Conservation (phyloP, 2,888 invertebrate species). For the Brachyopa scutellaris region DNA sequence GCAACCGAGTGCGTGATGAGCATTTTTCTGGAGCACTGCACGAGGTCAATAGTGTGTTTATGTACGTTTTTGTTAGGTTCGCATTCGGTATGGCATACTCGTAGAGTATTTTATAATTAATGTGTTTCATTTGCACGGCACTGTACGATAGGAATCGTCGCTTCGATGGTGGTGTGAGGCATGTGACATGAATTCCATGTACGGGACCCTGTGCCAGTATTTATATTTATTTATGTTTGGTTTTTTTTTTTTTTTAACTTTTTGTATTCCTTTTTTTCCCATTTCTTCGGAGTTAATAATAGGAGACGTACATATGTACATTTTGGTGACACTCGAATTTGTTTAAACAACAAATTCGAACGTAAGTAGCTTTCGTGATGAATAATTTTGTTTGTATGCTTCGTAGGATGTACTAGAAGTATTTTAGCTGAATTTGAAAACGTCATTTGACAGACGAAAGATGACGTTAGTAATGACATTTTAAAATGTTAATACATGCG, state of each 20-base stretch:
- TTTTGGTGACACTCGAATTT: background rate
- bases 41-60: conserved; percentile 66
- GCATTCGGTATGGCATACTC: background rate
- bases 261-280: background rate
- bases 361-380: too few species aligned
- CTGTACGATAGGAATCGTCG: conserved; percentile 11
- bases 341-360: too few species aligned
- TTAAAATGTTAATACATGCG: too few species aligned
- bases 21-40: conserved; percentile 71
- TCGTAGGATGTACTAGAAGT: too few species aligned
- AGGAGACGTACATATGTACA: background rate
- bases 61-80: conserved; percentile 10
- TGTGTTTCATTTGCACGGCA: conserved; percentile 44
- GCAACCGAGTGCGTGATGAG: conserved; percentile 68
- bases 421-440: too few species aligned
- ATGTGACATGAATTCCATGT: conserved; percentile 52
- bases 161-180: background rate
- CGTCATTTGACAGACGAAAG: too few species aligned
- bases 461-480: too few species aligned
- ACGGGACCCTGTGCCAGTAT: conserved; percentile 56
- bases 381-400: too few species aligned
- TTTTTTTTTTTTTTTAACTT: background rate
- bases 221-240: conserved; percentile 5
- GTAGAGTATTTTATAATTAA: conserved; percentile 37
- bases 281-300: background rate